Percentiles rank a stretch among this genome's conserved stretches.
Evolutionary conservation across 2,797 vertebrate species (phyloP).

Genomic region (Phaenicophaeus curvirostris): DNA sequence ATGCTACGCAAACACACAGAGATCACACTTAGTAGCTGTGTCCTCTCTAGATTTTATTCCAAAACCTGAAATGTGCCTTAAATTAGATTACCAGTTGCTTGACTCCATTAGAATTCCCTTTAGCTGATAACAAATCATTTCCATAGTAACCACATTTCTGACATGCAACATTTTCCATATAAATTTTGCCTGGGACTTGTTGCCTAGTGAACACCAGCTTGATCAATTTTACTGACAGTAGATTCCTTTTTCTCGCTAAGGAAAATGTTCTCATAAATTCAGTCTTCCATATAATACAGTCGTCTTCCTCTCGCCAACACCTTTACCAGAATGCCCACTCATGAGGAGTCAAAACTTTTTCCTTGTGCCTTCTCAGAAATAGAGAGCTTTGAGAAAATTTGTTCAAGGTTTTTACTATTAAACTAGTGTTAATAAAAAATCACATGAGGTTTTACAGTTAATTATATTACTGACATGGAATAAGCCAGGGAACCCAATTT

Average conservation of each 20-base stretch:
- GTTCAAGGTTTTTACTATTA: not conserved
- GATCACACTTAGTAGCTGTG: not conserved
- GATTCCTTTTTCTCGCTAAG: not conserved
- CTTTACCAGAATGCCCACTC: not conserved
- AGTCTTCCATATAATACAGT: not conserved
- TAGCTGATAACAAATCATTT: slow-evolving; percentile 33
- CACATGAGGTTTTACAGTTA: not conserved
- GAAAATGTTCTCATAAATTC: not conserved
- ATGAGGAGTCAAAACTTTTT: not conserved
- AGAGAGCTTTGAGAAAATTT: not conserved
- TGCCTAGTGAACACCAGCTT: slow-evolving; percentile 30
- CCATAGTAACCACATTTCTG: slow-evolving; percentile 23
- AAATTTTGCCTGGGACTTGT: not conserved
- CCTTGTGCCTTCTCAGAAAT: not conserved
- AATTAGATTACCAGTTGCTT: not conserved
- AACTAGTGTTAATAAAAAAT: not conserved
- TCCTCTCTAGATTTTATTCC: not conserved
- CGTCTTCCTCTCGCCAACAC: not conserved
- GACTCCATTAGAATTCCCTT: slow-evolving; percentile 3
- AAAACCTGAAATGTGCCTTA: not conserved
- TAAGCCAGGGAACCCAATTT: not conserved
- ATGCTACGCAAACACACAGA: not conserved
- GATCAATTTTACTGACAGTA: slow-evolving; percentile 6
- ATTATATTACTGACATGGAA: not conserved
- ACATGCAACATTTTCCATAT: not conserved